phyloP scores from a whole-genome alignment of 2,113 vertebrate species.

The Gila orcuttii region DNA sequence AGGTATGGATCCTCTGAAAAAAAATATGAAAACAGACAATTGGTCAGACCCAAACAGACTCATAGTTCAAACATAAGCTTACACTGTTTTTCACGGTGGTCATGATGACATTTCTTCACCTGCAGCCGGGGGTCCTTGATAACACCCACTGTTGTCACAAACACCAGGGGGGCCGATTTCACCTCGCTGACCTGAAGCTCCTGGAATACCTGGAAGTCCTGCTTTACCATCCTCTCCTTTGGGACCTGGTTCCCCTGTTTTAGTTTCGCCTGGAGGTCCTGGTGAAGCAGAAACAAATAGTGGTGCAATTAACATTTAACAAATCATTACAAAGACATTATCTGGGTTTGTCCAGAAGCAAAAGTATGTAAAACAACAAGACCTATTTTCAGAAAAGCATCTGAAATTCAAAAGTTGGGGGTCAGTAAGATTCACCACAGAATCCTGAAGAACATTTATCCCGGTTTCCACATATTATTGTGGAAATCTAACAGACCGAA shows the following conservation, averaged over 20 bases:
- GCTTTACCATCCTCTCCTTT: slow-evolving; percentile 76
- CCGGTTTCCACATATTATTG: too few relatives aligned
- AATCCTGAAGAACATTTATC: not conserved
- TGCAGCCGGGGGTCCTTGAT: slow-evolving; percentile 47
- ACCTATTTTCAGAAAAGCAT: not conserved
- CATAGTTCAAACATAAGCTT: not conserved
- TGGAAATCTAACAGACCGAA: too few relatives aligned
- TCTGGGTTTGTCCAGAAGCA: not conserved
- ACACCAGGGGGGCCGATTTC: slow-evolving; percentile 78
- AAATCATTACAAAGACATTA: not conserved
- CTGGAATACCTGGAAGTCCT: slow-evolving; percentile 74
- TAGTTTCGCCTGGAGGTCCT: slow-evolving; percentile 81
- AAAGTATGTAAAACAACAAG: not conserved
- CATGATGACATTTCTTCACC: slow-evolving; percentile 29
- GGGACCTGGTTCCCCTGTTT: slow-evolving; percentile 74
- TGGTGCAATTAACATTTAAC: not conserved
- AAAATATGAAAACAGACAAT: slow-evolving; percentile 32
- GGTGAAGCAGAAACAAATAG: slow-evolving; percentile 39
- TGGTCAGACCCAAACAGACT: not conserved
- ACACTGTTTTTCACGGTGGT: not conserved
- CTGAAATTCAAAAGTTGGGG: too few relatives aligned
- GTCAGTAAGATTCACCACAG: not conserved
- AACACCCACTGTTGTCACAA: slow-evolving; percentile 82
- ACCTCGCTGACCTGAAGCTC: slow-evolving; percentile 76
- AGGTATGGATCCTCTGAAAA: slow-evolving; percentile 73